Conservation (phyloP, 2,888 invertebrate genomes). For the Lasioglossum lativentre region DNA sequence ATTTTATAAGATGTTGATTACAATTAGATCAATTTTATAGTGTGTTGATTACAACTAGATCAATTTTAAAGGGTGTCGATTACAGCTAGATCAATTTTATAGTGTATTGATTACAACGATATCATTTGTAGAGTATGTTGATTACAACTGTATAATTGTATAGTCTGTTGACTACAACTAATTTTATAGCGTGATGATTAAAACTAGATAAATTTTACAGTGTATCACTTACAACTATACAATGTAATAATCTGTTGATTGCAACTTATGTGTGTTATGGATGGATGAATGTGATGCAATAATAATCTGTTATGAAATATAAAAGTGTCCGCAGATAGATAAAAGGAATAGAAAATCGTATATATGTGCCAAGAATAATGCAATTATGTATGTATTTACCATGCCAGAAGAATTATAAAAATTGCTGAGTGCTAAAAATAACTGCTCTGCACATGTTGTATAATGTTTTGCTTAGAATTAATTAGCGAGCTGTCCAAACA, state of each 20-base stretch:
- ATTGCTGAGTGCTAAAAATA: fast-evolving
- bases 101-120: too few species aligned
- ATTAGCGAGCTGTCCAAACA: not conserved
- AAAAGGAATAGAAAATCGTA: not conserved
- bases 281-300: not conserved
- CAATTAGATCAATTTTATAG: not conserved
- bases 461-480: not conserved
- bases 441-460: not conserved
- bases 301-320: not conserved
- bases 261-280: too few species aligned
- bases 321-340: too few species aligned
- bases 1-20: too few species aligned
- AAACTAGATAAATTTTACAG: not conserved
- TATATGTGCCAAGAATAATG: not conserved
- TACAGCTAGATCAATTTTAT: too few species aligned
- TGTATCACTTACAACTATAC: too few species aligned
- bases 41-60: not conserved
- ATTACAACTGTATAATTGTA: too few species aligned
- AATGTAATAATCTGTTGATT: too few species aligned
- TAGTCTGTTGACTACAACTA: too few species aligned
- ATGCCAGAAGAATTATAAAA: not conserved
- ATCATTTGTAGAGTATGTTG: too few species aligned
- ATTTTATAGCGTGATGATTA: too few species aligned
- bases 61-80: too few species aligned
- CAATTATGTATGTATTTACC: not conserved